Conservation (phyloP, 2,113 vertebrate species). For the Cichladusa arquata region DNA sequence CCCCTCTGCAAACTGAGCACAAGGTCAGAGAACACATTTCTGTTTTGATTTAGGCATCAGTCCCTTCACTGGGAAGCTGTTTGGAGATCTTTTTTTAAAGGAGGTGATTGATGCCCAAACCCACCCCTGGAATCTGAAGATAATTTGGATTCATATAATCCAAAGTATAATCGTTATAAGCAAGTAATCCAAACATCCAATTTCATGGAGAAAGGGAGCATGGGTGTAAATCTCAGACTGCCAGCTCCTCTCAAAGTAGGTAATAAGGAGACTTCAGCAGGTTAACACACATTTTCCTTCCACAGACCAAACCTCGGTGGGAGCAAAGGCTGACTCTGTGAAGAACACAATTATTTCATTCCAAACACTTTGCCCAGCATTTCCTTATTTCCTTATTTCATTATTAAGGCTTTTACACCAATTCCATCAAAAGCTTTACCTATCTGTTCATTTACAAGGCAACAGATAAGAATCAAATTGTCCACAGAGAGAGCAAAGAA, state of each 20-base stretch:
- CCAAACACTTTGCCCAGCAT: background rate
- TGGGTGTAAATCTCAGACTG: background rate
- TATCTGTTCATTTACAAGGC: background rate
- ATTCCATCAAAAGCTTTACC: background rate
- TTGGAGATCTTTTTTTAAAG: background rate
- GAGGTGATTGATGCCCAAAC: background rate
- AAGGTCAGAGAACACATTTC: background rate
- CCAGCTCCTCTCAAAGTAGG: background rate
- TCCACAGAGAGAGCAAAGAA: background rate
- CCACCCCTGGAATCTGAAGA: background rate
- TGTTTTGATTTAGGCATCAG: background rate
- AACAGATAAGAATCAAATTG: background rate
- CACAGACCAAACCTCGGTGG: background rate
- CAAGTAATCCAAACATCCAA: background rate
- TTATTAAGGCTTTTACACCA: background rate
- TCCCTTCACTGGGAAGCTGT: background rate
- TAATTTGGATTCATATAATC: background rate
- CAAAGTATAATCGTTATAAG: background rate
- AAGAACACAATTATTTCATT: background rate
- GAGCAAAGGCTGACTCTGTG: background rate
- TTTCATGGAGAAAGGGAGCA: accelerated
- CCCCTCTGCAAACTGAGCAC: background rate
- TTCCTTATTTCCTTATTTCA: background rate
- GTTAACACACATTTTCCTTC: background rate
- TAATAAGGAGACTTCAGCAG: background rate